Evolutionary conservation across 2,113 vertebrate genomes (phyloP), one percentile per base, ranked within the genome.

Genomic region (Eidolon helvum): DNA sequence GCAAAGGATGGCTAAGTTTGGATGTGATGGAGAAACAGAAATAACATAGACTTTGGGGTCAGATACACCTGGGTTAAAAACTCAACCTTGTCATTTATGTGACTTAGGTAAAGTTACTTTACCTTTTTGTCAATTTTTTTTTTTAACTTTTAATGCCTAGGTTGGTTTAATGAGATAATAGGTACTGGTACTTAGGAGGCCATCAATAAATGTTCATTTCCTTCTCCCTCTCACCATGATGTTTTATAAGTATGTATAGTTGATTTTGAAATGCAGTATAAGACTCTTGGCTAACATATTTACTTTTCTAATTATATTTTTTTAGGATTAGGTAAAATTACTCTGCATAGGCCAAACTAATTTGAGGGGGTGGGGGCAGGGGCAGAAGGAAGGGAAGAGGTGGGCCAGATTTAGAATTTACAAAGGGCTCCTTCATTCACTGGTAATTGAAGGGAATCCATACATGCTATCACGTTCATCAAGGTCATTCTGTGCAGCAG

Each of bases 221-320:
- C 45, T 77, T 86, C 59, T 35, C 15, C n/a, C 19, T 92, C 11
- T 26, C 4, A 59, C 38, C 26, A 4, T 2, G 5, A 55, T 63
- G 53, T 66, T 88, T 94, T 63, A 53, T 43, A 71, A 95, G 85
- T 59, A 45, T 28, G 55, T 40, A 57, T 10, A 66, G 61, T 92
- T 79, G 68, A 43, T 82, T 94, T 75, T 87, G n/a, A 75, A 77
- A 87, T 87, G 16, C 38, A 79, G 40, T 59, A 22, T 48, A 45
- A 22, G 40, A 75, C 11, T 77, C 30, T 65, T 11, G 38, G 26
- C n/a, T 63, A 50, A 75, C 16, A 30, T 87, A 66, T 65, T 94
- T 91, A 74, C 24, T 84, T 93, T 87, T 66, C 59, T 93, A 87
- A 45, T 87, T 77, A 45, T 83, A 22, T 80, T 75, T 79, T 79